Conservation (phyloP, 37 sponge, comb jelly and placozoan species). For the Oopsacas minuta region DNA sequence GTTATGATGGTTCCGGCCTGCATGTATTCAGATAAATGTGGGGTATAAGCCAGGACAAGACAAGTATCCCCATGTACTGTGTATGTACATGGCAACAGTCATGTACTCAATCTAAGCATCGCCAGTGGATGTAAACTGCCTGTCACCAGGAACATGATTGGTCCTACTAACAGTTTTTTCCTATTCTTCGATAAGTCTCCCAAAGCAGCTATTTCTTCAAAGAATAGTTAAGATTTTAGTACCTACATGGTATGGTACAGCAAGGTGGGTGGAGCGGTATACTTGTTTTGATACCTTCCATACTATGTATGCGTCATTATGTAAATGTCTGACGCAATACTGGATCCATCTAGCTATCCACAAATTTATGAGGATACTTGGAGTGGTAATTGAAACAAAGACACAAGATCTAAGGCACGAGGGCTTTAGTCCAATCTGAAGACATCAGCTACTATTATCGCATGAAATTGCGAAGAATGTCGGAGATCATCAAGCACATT, state of each 20-base stretch:
- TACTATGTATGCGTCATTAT: background rate
- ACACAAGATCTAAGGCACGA: background rate
- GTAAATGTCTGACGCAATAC: background rate
- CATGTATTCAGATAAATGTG: conserved; percentile 27
- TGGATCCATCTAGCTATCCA: background rate
- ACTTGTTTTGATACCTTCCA: background rate
- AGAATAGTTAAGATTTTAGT: background rate
- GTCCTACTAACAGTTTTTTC: background rate
- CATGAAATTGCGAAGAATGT: background rate
- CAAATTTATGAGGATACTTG: background rate
- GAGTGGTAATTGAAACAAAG: background rate
- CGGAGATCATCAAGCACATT: background rate
- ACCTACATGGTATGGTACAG: background rate
- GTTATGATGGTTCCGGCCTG: conserved; percentile 44
- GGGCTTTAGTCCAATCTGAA: background rate
- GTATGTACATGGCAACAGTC: background rate
- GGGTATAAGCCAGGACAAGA: conserved; percentile 30
- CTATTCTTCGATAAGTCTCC: background rate
- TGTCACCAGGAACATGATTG: background rate
- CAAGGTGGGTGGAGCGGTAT: background rate
- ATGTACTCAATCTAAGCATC: background rate
- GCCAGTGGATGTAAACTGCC: background rate
- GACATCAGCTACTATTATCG: background rate
- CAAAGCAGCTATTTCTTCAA: background rate
- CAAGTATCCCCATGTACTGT: too few relatives aligned